phyloP scores from a whole-genome alignment of 2,113 vertebrate genomes.

The Eretmodus cyanostictus region DNA sequence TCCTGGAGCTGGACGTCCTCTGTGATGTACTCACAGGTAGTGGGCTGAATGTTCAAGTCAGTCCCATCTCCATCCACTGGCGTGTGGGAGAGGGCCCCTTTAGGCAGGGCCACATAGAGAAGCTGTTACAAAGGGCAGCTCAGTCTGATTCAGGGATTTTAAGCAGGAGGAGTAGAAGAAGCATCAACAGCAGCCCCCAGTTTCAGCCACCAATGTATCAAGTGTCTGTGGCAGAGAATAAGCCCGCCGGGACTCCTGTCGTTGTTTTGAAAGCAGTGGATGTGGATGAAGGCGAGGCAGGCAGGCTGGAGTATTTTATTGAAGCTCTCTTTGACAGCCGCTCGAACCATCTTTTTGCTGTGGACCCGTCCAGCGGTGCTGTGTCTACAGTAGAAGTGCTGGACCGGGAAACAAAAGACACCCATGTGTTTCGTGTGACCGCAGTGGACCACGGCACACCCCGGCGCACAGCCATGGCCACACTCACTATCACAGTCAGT shows the following conservation, averaged over 20 bases:
- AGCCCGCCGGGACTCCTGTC: conserved; percentile 78
- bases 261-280: conserved; percentile 79
- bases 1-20: conserved; percentile 55
- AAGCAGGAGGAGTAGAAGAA: conserved; percentile 72
- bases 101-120: conserved; percentile 44
- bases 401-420: conserved; percentile 91
- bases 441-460: conserved; percentile 80
- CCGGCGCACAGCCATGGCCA: conserved; percentile 85
- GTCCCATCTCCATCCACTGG: conserved; percentile 58
- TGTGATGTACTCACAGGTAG: conserved; percentile 50
- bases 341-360: conserved; percentile 78
- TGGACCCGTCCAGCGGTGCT: conserved; percentile 69
- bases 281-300: conserved; percentile 82
- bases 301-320: conserved; percentile 82
- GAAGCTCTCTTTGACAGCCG: conserved; percentile 94
- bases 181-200: conserved; percentile 82
- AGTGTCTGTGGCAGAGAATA: conserved; percentile 86
- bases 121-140: conserved; percentile 50
- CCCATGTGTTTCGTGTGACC: conserved; percentile 87
- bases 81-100: conserved; percentile 66
- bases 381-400: conserved; percentile 81
- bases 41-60: not conserved
- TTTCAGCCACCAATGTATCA: conserved; percentile 94
- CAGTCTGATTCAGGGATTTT: conserved; percentile 39
- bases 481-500: conserved; percentile 81